phyloP scores from a whole-genome alignment of 1,140 invertebrate species.

The Cotesia glomerata region DNA sequence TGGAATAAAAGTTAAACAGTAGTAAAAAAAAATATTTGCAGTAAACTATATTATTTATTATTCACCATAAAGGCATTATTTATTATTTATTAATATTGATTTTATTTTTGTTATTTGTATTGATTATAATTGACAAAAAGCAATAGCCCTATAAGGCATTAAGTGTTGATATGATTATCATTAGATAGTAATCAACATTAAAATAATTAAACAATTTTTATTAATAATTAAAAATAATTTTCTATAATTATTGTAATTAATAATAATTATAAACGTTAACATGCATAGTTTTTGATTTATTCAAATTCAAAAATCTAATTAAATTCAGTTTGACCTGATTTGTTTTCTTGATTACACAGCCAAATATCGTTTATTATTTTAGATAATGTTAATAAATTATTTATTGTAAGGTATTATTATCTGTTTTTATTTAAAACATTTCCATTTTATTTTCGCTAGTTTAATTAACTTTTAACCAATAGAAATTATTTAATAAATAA shows the following conservation, averaged over 20 bases:
- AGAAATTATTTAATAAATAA: too few species aligned
- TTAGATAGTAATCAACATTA: neutral
- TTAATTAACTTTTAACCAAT: too few species aligned
- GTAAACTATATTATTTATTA: neutral
- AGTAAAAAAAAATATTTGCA: too few species aligned
- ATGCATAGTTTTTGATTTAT: too few species aligned
- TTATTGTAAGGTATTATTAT: neutral
- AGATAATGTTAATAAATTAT: neutral
- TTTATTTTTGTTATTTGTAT: neutral
- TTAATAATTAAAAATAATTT: conserved; percentile 8
- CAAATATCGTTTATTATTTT: neutral
- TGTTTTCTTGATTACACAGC: neutral
- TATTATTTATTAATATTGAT: neutral
- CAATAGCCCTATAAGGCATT: neutral
- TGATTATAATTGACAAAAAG: neutral
- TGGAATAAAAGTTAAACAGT: too few species aligned
- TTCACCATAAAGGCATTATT: neutral
- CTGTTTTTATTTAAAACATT: neutral
- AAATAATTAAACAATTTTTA: neutral
- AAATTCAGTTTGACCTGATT: too few species aligned
- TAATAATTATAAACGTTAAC: too few species aligned
- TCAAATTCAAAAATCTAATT: too few species aligned
- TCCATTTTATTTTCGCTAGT: neutral
- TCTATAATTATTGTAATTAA: neutral
- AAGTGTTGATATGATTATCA: conserved; percentile 8